A percentile compares a stretch with the other conserved stretches of the same genome.
Conservation (phyloP, 2,797 vertebrate genomes). For the Notolabrus celidotus region DNA sequence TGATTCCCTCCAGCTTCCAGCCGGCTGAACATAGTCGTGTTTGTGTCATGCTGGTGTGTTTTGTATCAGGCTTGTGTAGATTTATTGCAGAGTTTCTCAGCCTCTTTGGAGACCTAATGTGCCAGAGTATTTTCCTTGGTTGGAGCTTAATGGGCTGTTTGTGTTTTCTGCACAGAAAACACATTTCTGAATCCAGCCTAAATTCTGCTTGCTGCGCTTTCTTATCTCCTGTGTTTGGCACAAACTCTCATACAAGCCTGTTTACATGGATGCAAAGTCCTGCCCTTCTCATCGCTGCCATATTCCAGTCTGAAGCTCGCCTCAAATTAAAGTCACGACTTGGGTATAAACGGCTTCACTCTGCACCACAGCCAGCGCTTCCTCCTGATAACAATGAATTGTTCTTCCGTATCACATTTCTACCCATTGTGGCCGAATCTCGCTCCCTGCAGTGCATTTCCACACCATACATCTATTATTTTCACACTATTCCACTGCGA, state of each 20-base stretch:
- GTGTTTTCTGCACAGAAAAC: conserved; percentile 42
- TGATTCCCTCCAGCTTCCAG: conserved; percentile 5
- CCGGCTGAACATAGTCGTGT: conserved; percentile 3
- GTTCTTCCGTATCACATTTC: conserved; percentile 70
- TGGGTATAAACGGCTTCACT: conserved; percentile 55
- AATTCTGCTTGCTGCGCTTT: conserved; percentile 33
- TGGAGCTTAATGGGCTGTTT: conserved; percentile 58
- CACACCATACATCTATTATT: conserved; percentile 71
- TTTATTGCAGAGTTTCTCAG: conserved; percentile 42
- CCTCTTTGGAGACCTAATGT: conserved; percentile 60
- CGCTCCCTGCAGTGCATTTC: conserved; percentile 67
- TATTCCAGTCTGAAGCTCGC: conserved; percentile 39
- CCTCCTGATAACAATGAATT: conserved; percentile 65
- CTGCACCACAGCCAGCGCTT: conserved; percentile 53
- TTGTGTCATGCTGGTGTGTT: conserved; percentile 4
- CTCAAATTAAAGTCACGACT: conserved; percentile 68
- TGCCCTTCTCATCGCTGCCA: conserved; percentile 20
- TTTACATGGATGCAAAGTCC: conserved; percentile 48
- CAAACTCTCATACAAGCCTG: conserved; percentile 23
- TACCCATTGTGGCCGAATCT: conserved; percentile 63
- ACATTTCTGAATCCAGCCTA: conserved; percentile 34
- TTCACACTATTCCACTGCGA: conserved; percentile 57
- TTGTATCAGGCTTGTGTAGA: conserved; percentile 20
- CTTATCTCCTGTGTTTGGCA: conserved; percentile 46
- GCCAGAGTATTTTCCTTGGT: conserved; percentile 48